Conservation (phyloP, 2,113 vertebrate genomes). For the Phaetusa simplex region DNA sequence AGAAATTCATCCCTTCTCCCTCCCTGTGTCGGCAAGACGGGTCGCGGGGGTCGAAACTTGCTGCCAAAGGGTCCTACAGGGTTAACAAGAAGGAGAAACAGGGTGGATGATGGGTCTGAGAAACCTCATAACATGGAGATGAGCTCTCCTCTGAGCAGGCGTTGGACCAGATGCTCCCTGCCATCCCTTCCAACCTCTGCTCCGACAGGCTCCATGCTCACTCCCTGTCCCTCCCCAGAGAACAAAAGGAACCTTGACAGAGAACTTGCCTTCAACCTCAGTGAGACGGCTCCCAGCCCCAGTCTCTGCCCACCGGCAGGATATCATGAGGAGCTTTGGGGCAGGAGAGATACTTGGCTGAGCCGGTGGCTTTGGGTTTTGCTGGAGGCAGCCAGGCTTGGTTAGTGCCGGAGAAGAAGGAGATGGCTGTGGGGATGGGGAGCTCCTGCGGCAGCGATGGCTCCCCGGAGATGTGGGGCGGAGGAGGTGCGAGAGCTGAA, state of each 20-base stretch:
- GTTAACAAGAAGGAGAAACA: background rate
- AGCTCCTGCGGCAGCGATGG: background rate
- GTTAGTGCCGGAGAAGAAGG: fast-evolving
- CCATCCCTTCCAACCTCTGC: background rate
- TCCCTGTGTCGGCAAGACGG: background rate
- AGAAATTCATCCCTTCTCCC: background rate
- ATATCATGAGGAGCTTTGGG: fast-evolving
- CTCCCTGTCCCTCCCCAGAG: background rate
- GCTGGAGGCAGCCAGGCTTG: fast-evolving
- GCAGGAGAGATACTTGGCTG: background rate
- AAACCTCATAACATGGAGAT: background rate
- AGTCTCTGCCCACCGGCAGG: fast-evolving
- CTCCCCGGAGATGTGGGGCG: background rate
- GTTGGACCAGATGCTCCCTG: no score
- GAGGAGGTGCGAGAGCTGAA: slow-evolving; percentile 11
- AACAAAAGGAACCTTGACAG: fast-evolving
- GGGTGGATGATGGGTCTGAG: background rate
- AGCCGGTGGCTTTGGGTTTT: fast-evolving
- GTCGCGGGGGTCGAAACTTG: fast-evolving
- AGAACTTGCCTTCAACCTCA: background rate
- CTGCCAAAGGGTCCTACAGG: background rate
- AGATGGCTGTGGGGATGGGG: background rate
- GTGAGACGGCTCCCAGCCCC: background rate
- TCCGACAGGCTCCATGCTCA: fast-evolving
- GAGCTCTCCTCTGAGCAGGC: background rate